These are phyloP conservation scores for Halictus rubicundus DNA, from an alignment of 1,140 invertebrate genomes.

Conservation along the genomic window DNA sequence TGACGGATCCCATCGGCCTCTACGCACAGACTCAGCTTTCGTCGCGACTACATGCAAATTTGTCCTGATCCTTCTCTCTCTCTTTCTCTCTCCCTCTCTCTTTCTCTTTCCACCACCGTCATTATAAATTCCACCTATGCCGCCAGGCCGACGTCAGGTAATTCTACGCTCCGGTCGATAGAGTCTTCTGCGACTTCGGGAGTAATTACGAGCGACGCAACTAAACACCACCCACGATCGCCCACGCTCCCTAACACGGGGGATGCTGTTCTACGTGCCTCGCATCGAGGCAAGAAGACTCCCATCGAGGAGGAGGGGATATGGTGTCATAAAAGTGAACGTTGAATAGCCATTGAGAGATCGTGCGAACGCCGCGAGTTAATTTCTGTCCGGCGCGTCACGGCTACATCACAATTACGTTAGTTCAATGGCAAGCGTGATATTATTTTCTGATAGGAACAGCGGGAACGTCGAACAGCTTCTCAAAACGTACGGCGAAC, in stretches of 20 bases:
- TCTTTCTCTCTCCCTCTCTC: too few species aligned
- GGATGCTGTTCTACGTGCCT: conserved; percentile 10
- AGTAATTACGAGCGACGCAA: conserved; percentile 70
- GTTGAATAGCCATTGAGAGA: neutral
- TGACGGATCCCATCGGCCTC: conserved; percentile 47
- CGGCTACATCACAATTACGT: neutral
- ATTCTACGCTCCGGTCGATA: conserved; percentile 66
- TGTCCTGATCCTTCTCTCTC: neutral
- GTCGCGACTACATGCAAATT: conserved; percentile 49
- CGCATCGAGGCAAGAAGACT: conserved; percentile 30
- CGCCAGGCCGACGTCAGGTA: conserved; percentile 42
- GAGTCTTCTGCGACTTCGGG: conserved; percentile 65
- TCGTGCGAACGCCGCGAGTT: neutral
- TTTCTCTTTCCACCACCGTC: conserved; percentile 13
- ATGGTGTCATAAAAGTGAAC: conserved; percentile 12
- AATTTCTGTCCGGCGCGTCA: neutral
- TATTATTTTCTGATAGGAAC: neutral
- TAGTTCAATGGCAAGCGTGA: neutral
- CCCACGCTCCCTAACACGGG: conserved; percentile 51
- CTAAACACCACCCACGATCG: conserved; percentile 72
- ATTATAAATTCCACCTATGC: conserved; percentile 65
- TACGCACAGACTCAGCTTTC: neutral
- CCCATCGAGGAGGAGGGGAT: neutral
- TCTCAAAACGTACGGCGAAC: too few species aligned
- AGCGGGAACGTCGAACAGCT: neutral